phyloP scores from a whole-genome alignment of 2,888 invertebrate species.

The Phalangium opilio region DNA sequence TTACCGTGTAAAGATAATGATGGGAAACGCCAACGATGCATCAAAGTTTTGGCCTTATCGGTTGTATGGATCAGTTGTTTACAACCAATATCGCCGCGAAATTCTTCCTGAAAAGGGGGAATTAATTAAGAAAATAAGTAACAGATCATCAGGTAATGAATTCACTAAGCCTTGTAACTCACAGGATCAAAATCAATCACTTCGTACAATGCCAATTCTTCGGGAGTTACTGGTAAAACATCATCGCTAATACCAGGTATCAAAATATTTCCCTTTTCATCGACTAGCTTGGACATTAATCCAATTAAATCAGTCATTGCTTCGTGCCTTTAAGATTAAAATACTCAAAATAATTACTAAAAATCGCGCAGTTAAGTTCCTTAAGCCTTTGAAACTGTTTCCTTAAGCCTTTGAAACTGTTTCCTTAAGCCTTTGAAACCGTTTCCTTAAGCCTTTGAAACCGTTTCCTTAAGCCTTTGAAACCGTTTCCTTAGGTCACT shows the following conservation, averaged over 20 bases:
- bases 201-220: constrained; percentile 55
- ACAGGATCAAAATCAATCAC: constrained; percentile 69
- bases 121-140: constrained; percentile 1
- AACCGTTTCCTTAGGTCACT: constrained; percentile 24
- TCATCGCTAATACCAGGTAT: constrained; percentile 66
- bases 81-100: constrained; percentile 54
- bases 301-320: constrained; percentile 83
- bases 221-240: constrained; percentile 54
- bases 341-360: too few relatives aligned
- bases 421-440: too few relatives aligned
- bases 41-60: constrained; percentile 56
- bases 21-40: constrained; percentile 92
- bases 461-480: too few relatives aligned
- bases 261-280: constrained; percentile 69
- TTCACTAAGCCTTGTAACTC: constrained; percentile 6
- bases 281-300: constrained; percentile 65
- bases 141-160: background rate
- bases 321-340: constrained; percentile 42
- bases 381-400: too few relatives aligned
- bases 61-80: constrained; percentile 48
- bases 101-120: constrained; percentile 39
- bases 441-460: too few relatives aligned
- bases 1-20: constrained; percentile 73
- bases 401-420: too few relatives aligned
- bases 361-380: too few relatives aligned